Evolutionary conservation across 2,888 invertebrate genomes (phyloP).

Genomic region (Drosophila anceps): DNA sequence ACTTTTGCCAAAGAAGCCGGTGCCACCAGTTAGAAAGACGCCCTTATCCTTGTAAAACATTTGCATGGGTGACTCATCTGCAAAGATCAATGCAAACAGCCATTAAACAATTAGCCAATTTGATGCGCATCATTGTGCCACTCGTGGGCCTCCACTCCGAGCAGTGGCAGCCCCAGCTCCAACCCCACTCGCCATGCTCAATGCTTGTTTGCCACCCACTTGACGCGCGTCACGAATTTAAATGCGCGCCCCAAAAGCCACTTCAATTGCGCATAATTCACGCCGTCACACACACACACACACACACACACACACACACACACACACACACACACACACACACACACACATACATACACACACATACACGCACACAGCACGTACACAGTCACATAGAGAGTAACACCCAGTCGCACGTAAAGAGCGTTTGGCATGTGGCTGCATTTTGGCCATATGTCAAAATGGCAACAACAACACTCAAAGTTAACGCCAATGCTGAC

Average conservation of each 20-base stretch:
- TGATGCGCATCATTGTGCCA: constrained; percentile 74
- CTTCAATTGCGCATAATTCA: constrained; percentile 79
- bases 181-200: constrained; percentile 15
- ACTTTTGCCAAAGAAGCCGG: constrained; percentile 86
- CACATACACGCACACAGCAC: constrained; percentile 17
- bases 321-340: constrained; percentile 42
- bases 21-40: constrained; percentile 88
- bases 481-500: constrained; percentile 66
- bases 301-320: constrained; percentile 16
- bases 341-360: neutral
- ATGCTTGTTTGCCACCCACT: constrained; percentile 77
- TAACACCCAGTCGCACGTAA: constrained; percentile 49
- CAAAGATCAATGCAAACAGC: constrained; percentile 79
- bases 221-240: constrained; percentile 77
- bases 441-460: constrained; percentile 81
- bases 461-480: constrained; percentile 78
- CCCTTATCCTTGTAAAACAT: constrained; percentile 88
- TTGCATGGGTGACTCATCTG: constrained; percentile 86
- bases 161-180: constrained; percentile 5
- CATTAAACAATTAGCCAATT: constrained; percentile 80
- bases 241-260: constrained; percentile 77
- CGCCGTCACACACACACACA: constrained; percentile 57
- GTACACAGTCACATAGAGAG: constrained; percentile 10
- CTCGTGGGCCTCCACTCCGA: constrained; percentile 1
- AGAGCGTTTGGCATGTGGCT: constrained; percentile 73